phyloP scores from a whole-genome alignment of 2,888 invertebrate genomes.

The Drosophila macrospina region DNA sequence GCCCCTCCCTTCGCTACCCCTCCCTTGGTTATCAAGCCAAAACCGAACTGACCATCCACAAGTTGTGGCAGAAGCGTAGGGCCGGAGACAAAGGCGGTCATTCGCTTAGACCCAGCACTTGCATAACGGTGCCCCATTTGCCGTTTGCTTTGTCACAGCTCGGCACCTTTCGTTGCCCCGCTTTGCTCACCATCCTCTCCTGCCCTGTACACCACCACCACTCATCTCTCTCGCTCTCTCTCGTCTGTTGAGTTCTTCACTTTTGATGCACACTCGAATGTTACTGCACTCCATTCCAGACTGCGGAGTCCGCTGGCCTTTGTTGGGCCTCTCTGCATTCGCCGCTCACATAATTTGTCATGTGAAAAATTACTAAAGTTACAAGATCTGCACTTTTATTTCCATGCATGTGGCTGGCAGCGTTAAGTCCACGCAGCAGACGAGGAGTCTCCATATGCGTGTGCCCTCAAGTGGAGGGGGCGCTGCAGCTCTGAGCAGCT shows the following conservation, averaged over 20 bases:
- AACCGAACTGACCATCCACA: slow-evolving; percentile 41
- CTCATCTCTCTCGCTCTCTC: neutral
- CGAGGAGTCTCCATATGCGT: slow-evolving; percentile 39
- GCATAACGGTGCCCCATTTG: slow-evolving; percentile 63
- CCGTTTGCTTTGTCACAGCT: slow-evolving; percentile 64
- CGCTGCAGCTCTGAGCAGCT: too few relatives aligned
- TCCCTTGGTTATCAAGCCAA: neutral
- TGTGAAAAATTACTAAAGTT: slow-evolving; percentile 83
- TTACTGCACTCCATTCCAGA: slow-evolving; percentile 23
- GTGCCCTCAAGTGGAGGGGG: slow-evolving; percentile 25
- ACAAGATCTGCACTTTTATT: slow-evolving; percentile 80
- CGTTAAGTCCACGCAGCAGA: slow-evolving; percentile 57
- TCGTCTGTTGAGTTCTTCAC: slow-evolving; percentile 3
- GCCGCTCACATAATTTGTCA: slow-evolving; percentile 82
- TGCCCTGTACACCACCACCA: too few relatives aligned
- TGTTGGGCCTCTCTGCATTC: slow-evolving; percentile 54
- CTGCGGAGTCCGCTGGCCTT: slow-evolving; percentile 42
- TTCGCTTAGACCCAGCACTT: slow-evolving; percentile 43
- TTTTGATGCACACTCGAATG: slow-evolving; percentile 21
- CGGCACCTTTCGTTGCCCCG: slow-evolving; percentile 44
- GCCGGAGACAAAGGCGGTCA: neutral
- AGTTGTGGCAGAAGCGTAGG: slow-evolving; percentile 2
- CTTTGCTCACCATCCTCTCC: neutral
- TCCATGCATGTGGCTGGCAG: slow-evolving; percentile 53
- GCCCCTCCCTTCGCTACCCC: neutral